phyloP scores from a whole-genome alignment of 2,113 vertebrate genomes.

The Cyprinodon tularosa region DNA sequence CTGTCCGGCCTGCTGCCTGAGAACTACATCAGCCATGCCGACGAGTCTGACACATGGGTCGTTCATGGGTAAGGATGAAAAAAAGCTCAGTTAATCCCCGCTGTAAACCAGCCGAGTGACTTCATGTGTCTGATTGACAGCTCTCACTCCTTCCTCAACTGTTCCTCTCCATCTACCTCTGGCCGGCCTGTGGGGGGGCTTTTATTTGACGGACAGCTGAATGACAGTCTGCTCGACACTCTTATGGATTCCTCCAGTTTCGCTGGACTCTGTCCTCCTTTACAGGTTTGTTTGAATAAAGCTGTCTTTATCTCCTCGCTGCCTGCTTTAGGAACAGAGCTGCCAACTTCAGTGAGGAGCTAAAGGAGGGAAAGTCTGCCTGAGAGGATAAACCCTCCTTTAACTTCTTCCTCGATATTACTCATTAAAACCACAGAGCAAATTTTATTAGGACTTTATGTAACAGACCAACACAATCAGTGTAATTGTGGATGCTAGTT shows the following conservation, averaged over 20 bases:
- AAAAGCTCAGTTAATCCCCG: too few relatives aligned
- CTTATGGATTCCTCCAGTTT: slow-evolving; percentile 82
- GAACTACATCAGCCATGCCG: slow-evolving; percentile 93
- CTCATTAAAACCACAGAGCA: not conserved
- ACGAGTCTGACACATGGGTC: slow-evolving; percentile 96
- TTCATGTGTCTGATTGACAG: slow-evolving; percentile 71
- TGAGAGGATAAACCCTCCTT: not conserved
- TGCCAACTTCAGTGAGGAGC: not conserved
- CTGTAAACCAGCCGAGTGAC: not conserved
- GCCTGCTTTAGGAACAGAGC: not conserved
- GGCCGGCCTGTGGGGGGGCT: slow-evolving; percentile 74
- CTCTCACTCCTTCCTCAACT: slow-evolving; percentile 90
- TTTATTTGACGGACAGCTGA: slow-evolving; percentile 82
- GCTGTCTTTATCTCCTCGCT: too few relatives aligned
- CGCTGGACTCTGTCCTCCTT: slow-evolving; percentile 87
- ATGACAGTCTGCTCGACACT: slow-evolving; percentile 88
- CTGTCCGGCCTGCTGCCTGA: slow-evolving; percentile 95
- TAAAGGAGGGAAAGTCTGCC: not conserved
- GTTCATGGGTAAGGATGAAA: slow-evolving; percentile 87
- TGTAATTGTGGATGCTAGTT: not conserved
- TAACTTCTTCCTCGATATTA: not conserved
- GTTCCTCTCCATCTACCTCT: slow-evolving; percentile 72
- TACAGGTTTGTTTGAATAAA: slow-evolving; percentile 82
- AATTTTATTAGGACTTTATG: not conserved
- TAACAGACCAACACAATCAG: not conserved